Evolutionary conservation across 1,140 invertebrate genomes (phyloP), one percentile per base, ranked within the genome.

Genomic region (Drosophila quadrilineata): DNA sequence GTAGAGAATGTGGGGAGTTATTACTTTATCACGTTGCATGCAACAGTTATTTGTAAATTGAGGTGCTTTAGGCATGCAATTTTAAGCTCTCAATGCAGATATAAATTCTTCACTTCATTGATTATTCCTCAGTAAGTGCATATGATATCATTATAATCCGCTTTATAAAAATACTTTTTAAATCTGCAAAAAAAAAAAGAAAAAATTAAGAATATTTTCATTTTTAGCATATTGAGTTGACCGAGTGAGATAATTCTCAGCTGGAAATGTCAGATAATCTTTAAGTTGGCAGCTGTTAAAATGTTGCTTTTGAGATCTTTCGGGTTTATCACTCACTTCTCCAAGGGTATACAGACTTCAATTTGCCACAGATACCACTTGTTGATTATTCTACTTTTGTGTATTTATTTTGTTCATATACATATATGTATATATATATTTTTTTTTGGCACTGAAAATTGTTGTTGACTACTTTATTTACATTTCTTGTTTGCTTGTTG

Each of bases 341-440:
- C 8, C 41, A 75, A 72, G 68, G 73, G 73, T 75, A 57, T 62
- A 26, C n/a, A 41, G 24, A 38, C 54, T 53, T 75, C 45, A 50
- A 75, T 70, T 77, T 40, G 57, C 72, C 67, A 76, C 67, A 57
- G 73, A 72, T 73, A 76, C 45, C 40, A 62, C 43, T 73, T 60
- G 48, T 66, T 76, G 72, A 38, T 67, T 69, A 64, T 77, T 72
- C 52, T 77, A n/a, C n/a, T n/a, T n/a, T n/a, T n/a, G n/a, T n/a
- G n/a, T 45, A 50, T 10, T 50, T 46, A 24, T 68, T 76, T 75
- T 76, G 62, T 62, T 57, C n/a, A n/a, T n/a, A n/a, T n/a, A n/a
- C n/a, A n/a, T n/a, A n/a, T n/a, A n/a, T n/a, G n/a, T n/a, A n/a
- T 67, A 53, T 29, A 40, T 21, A 69, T 52, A 24, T 60, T 58